Evolutionary conservation across 2,888 invertebrate genomes (phyloP), one percentile per base, ranked within the genome.

Genomic region (Dione vanillae): DNA sequence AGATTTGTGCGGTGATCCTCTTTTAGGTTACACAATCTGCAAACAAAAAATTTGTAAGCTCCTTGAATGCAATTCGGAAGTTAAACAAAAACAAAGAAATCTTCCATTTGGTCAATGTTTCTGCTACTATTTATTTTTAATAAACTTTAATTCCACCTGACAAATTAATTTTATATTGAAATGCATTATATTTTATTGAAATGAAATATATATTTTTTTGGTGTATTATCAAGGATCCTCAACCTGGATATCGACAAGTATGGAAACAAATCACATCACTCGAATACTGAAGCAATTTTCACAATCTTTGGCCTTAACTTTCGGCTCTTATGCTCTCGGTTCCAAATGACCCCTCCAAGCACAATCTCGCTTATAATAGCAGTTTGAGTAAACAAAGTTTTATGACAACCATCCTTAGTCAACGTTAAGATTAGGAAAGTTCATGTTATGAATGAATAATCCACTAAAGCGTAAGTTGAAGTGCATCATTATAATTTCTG

Each of bases 1-100:
- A 79, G 81, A 87, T 80, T 56, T 65, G 82, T 86, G 58, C 52
- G 62, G 41, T 49, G 67, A 65, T 73, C 56, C 58, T 52, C 67
- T 67, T 67, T 69, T 65, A 62, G 68, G 64, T 69, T 40, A 69
- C 62, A 14, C 54, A 56, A 64, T 64, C 64, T 54, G 54, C 40
- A 45, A 69, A 69, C 64, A 56, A 54, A 47, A 47, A 62, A 54
- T 54, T 64, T 47, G 27, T 43, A 65, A 51, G 52, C 27, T 41
- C 11, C n/a, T 16, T n/a, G 27, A 54, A 43, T 10, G 1, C 10
- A 19, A 10, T 41, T n/a, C 11, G 27, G 12, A 12, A 40, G 12
- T 27, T 62, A 45, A 35, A 47, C 12, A 49, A 16, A 45, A 47
- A n/a, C 16, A 14, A 16, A 35, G 47, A 37, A 37, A 47, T 37